Conservation (phyloP, 2,888 invertebrate genomes). For the Pseudococcus jackbeardsleyi region DNA sequence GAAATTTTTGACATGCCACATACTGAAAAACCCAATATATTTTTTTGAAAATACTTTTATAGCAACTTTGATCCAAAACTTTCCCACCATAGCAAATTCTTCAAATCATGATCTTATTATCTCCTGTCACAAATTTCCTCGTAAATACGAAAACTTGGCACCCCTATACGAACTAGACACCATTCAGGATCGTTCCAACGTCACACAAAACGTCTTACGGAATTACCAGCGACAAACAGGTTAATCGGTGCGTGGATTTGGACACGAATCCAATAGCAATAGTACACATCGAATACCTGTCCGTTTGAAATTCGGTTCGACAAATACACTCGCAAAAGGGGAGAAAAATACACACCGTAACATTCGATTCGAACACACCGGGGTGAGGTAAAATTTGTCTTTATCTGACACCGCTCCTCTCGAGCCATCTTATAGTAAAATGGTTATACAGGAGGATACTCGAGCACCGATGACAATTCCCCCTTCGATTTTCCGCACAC, state of each 20-base stretch:
- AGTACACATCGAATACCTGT: neutral
- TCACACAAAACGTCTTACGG: neutral
- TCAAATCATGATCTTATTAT: too few relatives aligned
- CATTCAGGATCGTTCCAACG: neutral
- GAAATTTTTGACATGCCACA: too few relatives aligned
- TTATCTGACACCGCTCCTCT: neutral
- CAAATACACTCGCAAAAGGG: neutral
- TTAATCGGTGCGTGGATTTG: neutral
- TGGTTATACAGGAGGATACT: conserved; percentile 3
- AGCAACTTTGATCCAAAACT: too few relatives aligned
- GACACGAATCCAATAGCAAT: neutral
- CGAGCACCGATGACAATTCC: neutral
- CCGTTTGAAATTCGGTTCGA: neutral
- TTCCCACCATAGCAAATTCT: too few relatives aligned
- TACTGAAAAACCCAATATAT: too few relatives aligned
- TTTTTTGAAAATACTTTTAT: too few relatives aligned
- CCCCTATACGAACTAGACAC: neutral
- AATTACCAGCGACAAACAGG: neutral
- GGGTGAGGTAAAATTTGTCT: neutral
- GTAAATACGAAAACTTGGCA: too few relatives aligned
- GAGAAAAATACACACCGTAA: neutral
- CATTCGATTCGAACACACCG: neutral
- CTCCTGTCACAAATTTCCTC: too few relatives aligned
- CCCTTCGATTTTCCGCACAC: neutral
- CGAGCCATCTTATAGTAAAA: neutral